These are phyloP conservation scores for Pipistrellus kuhlii DNA, from an alignment of 2,797 vertebrate genomes.

Conservation along the genomic window DNA sequence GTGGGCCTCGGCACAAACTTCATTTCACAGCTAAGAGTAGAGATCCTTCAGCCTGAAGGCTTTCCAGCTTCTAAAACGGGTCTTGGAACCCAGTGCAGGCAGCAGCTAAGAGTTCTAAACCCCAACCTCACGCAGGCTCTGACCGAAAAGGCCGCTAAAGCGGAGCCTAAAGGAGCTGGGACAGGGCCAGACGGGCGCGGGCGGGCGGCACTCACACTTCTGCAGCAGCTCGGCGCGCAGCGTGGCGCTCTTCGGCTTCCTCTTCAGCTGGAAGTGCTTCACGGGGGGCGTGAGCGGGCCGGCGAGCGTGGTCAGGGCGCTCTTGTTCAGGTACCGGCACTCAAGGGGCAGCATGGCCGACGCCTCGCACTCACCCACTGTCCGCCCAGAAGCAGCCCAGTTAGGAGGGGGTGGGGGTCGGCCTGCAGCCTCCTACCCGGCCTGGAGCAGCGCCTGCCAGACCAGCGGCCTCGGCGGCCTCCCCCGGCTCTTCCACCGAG, in stretches of 20 bases:
- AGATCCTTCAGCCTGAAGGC: not conserved
- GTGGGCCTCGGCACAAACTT: not conserved
- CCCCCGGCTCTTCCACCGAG: too few relatives aligned
- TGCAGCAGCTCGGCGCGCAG: constrained; percentile 97
- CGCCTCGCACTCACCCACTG: constrained; percentile 97
- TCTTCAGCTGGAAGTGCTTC: constrained; percentile 98
- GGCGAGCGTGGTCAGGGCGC: constrained; percentile 95
- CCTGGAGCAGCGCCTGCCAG: too few relatives aligned
- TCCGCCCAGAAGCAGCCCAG: not conserved
- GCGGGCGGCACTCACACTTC: constrained; percentile 93
- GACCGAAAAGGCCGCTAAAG: not conserved
- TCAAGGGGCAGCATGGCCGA: constrained; percentile 98
- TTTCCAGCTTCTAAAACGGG: not conserved
- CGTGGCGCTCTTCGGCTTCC: constrained; percentile 99
- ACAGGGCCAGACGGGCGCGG: too few relatives aligned
- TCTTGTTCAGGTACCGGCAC: constrained; percentile 99
- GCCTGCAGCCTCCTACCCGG: too few relatives aligned
- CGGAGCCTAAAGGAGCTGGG: rapidly evolving
- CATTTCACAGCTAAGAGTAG: not conserved
- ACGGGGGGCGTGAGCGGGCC: constrained; percentile 97
- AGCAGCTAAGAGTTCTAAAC: not conserved
- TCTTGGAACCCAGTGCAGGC: not conserved
- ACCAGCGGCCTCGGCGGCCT: too few relatives aligned
- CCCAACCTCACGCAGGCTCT: not conserved
- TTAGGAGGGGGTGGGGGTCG: too few relatives aligned